Conservation (phyloP, 1,140 invertebrate species). For the Scylla paramamosain region DNA sequence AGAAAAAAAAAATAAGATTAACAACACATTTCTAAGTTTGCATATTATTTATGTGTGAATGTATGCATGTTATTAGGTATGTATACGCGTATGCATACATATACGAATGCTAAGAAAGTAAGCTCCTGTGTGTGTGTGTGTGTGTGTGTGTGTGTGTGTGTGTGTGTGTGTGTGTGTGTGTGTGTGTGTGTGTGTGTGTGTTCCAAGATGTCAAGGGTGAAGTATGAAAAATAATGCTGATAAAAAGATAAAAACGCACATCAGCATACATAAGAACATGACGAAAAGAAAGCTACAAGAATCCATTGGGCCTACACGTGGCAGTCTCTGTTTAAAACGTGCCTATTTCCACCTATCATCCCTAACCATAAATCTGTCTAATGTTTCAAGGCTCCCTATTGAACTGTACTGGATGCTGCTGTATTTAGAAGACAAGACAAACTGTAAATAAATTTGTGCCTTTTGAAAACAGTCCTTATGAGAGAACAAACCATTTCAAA, state of each 20-base stretch:
- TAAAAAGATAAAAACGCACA: not conserved
- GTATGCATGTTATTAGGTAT: too few relatives aligned
- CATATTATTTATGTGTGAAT: too few relatives aligned
- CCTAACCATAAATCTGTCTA: not conserved
- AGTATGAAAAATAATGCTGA: not conserved
- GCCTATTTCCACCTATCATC: too few relatives aligned
- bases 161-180: slow-evolving; percentile 25
- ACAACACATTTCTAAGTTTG: too few relatives aligned
- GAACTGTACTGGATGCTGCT: not conserved
- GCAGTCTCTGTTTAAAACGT: too few relatives aligned
- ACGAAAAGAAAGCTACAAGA: not conserved
- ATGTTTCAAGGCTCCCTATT: not conserved
- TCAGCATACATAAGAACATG: not conserved
- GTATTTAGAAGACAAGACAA: not conserved
- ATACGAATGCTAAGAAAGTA: not conserved
- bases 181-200: slow-evolving; percentile 36
- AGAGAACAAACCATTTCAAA: too few relatives aligned
- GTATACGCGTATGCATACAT: too few relatives aligned
- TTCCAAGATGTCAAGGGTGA: not conserved
- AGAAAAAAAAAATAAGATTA: too few relatives aligned
- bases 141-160: slow-evolving; percentile 28
- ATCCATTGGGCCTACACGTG: too few relatives aligned
- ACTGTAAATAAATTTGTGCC: too few relatives aligned
- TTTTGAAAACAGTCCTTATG: too few relatives aligned
- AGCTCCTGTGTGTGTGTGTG: not conserved